Base-by-base conservation (phyloP, 2,797 vertebrate species). In the Sebastes aleutianus region DNA sequence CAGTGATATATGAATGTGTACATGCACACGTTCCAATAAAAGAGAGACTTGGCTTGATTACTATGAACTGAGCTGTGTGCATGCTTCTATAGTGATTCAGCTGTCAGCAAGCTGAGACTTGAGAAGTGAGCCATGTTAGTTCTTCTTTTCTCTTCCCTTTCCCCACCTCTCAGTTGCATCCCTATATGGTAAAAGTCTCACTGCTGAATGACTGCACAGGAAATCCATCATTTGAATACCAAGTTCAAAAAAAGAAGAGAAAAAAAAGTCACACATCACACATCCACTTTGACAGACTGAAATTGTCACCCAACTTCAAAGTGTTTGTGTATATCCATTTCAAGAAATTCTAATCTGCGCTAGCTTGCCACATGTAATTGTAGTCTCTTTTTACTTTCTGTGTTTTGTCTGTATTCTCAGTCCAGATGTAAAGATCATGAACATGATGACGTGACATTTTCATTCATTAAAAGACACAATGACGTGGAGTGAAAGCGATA, bases 101-200 rank as follows among this genome's bases (percentile, higher is more conserved):
- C 67, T 68, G 39, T 73, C 47, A 82, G 65, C 95, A 91, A 79
- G 94, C 88, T 78, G 74, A 86, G 90, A 91, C 95, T 87, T 79
- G 95, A 93, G 83, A 78, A 68, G 70, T 85, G 76, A 73, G 67
- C 79, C 29, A 36, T 24, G 63, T 36, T 43, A 80, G 63, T 95
- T 94, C 89, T 89, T 88, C 91, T 94, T 93, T 93, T 86, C 83
- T 89, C 87, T 92, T 88, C 81, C 80, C 72, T 79, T 62, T 76
- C 31, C 78, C 61, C 66, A 43, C 74, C 73, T 87, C 77, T 63
- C 68, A 80, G 47, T 71, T 80, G 72, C 75, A 68, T 88, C 95
- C 94, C 85, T 95, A 94, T 94, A 95, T 86, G 95, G 95, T 94
- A 91, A 95, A 87, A 86, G 84, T 18, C 70, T 90, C 58, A 82